Evolutionary conservation across 2,113 vertebrate genomes (phyloP).

Genomic region (Rhinopithecus roxellana): DNA sequence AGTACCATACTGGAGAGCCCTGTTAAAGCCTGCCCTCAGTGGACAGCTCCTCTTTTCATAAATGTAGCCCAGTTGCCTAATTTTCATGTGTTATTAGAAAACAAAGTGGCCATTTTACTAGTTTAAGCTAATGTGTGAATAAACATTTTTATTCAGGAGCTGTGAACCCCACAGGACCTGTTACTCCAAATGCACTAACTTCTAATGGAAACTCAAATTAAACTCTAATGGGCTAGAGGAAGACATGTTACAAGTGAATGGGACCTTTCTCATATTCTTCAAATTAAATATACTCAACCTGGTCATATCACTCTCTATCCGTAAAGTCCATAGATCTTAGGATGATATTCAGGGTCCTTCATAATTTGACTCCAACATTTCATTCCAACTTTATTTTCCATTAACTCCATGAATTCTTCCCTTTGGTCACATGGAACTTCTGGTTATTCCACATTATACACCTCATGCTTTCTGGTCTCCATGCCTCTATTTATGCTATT

Average conservation of each 20-base stretch:
- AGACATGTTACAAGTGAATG: background rate
- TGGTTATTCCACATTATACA: background rate
- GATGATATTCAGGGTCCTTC: background rate
- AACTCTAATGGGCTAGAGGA: background rate
- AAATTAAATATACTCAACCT: background rate
- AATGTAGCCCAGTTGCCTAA: background rate
- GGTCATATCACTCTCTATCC: background rate
- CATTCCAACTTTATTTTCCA: background rate
- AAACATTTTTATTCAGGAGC: slow-evolving; percentile 3
- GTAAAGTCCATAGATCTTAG: background rate
- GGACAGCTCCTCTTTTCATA: background rate
- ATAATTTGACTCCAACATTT: background rate
- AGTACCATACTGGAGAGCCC: background rate
- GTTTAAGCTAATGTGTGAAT: background rate
- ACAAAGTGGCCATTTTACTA: background rate
- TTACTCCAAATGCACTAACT: background rate
- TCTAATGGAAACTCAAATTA: background rate
- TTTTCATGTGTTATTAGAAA: background rate
- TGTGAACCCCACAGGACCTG: background rate
- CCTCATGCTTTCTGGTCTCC: background rate
- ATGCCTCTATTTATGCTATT: background rate
- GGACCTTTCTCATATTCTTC: background rate
- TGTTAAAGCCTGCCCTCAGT: background rate
- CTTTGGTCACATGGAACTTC: background rate
- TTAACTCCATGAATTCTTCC: background rate